These are phyloP conservation scores for Lissocephala sabroskyi DNA, from an alignment of 2,888 invertebrate species.

Conservation along the genomic window DNA sequence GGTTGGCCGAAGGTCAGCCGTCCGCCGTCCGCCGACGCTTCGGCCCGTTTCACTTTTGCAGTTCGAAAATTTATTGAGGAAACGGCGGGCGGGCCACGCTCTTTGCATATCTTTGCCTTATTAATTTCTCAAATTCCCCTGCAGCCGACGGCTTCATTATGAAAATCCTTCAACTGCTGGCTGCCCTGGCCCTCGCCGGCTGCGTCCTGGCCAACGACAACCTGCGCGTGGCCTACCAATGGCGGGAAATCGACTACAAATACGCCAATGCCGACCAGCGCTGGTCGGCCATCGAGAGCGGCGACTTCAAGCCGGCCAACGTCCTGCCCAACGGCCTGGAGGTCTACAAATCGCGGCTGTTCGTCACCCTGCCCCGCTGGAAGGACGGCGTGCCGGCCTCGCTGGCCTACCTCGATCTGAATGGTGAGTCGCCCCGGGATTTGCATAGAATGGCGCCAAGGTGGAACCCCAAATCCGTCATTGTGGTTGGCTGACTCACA, in stretches of 20 bases:
- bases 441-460: not conserved
- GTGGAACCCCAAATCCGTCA: too few species aligned
- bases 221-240: conserved; percentile 80
- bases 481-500: not conserved
- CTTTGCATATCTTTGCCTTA: not conserved
- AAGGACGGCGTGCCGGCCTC: conserved; percentile 82
- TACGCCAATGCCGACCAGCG: conserved; percentile 76
- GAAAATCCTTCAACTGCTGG: not conserved
- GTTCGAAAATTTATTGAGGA: not conserved
- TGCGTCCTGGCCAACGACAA: conserved; percentile 80
- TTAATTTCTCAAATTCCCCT: conserved; percentile 3
- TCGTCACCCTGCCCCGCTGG: conserved; percentile 85
- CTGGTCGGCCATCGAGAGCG: conserved; percentile 76
- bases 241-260: conserved; percentile 82
- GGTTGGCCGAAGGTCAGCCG: too few species aligned
- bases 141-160: not conserved
- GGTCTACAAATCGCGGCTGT: conserved; percentile 79
- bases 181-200: too few species aligned
- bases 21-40: too few species aligned
- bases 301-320: conserved; percentile 79
- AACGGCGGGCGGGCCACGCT: not conserved
- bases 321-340: conserved; percentile 84
- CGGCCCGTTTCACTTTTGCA: not conserved
- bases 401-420: conserved; percentile 81
- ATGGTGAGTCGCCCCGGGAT: conserved; percentile 74